These are phyloP conservation scores for Neoascia interrupta DNA, from an alignment of 2,888 invertebrate genomes.

Conservation along the genomic window DNA sequence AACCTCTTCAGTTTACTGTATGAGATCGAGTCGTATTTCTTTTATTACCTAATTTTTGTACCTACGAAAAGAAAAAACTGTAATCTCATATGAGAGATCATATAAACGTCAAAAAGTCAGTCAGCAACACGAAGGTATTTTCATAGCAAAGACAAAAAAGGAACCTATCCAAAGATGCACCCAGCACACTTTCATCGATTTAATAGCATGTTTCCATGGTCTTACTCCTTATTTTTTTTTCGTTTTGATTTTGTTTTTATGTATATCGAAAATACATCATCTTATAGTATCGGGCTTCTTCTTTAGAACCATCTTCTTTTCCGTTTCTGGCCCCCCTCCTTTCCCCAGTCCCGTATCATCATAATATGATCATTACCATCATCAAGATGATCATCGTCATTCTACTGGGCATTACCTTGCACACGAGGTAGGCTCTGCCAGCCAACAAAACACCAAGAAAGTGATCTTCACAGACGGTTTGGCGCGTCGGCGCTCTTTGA, in stretches of 20 bases:
- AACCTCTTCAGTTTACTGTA: conserved; percentile 17
- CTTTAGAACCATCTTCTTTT: conserved; percentile 12
- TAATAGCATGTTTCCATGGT: conserved; percentile 33
- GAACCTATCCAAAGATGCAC: conserved; percentile 28
- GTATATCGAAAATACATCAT: conserved; percentile 53
- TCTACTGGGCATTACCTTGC: conserved; percentile 38
- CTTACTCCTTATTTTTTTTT: conserved; percentile 33
- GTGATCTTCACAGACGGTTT: conserved; percentile 69
- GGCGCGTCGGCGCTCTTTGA: conserved; percentile 69
- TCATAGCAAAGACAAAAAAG: conserved; percentile 8
- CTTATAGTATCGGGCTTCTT: conserved; percentile 51
- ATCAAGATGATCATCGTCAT: conserved; percentile 9
- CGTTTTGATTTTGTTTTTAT: conserved; percentile 46
- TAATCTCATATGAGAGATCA: conserved; percentile 61
- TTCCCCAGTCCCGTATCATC: neutral
- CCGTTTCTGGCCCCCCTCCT: neutral
- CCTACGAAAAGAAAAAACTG: conserved; percentile 3
- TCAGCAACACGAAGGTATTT: conserved; percentile 55
- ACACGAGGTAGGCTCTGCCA: neutral
- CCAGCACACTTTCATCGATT: conserved; percentile 27
- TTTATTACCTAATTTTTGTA: neutral
- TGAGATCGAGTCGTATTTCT: neutral
- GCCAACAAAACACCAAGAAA: conserved; percentile 33
- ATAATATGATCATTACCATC: conserved; percentile 42
- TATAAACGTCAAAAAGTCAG: conserved; percentile 63